These are phyloP conservation scores for Drosophila kurseongensis DNA, from an alignment of 1,140 invertebrate genomes.

Conservation along the genomic window DNA sequence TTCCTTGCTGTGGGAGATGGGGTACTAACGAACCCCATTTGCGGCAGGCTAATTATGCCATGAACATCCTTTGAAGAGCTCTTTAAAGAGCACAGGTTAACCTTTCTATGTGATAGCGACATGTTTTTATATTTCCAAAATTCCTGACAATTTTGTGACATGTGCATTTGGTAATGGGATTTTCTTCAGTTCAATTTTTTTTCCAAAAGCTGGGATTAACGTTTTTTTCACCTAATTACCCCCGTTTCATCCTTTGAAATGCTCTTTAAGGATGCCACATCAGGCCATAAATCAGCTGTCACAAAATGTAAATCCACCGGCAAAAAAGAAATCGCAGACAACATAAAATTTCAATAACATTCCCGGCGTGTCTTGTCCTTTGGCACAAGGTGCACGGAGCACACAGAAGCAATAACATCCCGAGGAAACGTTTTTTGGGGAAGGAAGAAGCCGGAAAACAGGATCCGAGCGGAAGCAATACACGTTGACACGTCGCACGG, in stretches of 20 bases:
- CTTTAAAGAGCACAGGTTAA: conserved; percentile 14
- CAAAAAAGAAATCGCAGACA: conserved; percentile 64
- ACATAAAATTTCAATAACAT: conserved; percentile 80
- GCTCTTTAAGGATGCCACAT: conserved; percentile 18
- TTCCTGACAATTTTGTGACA: too few species aligned
- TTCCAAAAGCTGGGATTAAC: background rate
- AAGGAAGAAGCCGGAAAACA: conserved; percentile 32
- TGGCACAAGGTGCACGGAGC: conserved; percentile 52
- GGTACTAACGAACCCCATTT: conserved; percentile 54
- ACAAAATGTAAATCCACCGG: conserved; percentile 62
- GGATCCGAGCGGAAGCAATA: conserved; percentile 73
- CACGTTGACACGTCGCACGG: conserved; percentile 80
- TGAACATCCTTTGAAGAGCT: conserved; percentile 20
- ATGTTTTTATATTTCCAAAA: background rate
- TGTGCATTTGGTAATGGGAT: background rate
- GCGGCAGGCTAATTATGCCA: conserved; percentile 64
- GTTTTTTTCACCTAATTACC: conserved; percentile 53
- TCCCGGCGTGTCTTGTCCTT: conserved; percentile 26
- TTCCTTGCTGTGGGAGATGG: background rate
- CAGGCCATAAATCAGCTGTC: conserved; percentile 65
- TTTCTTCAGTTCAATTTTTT: background rate
- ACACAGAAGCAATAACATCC: conserved; percentile 22
- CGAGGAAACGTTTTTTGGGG: conserved; percentile 12
- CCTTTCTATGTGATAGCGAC: background rate
- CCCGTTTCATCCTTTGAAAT: conserved; percentile 12